These are phyloP conservation scores for Steromphala cineraria DNA, from an alignment of 2,888 invertebrate genomes.

Conservation along the genomic window DNA sequence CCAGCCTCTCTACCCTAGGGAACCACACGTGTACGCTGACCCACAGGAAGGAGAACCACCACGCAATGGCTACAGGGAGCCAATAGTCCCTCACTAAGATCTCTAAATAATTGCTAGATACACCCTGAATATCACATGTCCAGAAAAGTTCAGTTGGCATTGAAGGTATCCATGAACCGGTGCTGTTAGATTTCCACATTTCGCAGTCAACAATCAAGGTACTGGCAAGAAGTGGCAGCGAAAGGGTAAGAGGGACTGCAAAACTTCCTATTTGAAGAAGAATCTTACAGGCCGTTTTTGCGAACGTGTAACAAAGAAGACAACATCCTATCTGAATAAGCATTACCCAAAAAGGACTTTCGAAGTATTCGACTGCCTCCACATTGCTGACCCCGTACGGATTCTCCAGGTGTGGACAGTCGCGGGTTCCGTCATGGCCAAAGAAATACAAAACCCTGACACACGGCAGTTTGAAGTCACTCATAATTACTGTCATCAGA, in stretches of 20 bases:
- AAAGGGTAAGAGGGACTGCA: slow-evolving; percentile 95
- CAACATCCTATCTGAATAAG: slow-evolving; percentile 87
- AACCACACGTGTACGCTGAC: slow-evolving; percentile 66
- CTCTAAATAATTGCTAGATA: slow-evolving; percentile 47
- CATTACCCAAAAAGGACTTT: slow-evolving; percentile 58
- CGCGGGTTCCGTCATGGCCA: slow-evolving; percentile 42
- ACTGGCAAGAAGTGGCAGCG: slow-evolving; percentile 92
- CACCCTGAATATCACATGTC: slow-evolving; percentile 88
- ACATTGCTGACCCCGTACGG: slow-evolving; percentile 42
- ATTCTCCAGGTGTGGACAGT: slow-evolving; percentile 54
- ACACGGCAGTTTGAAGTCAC: slow-evolving; percentile 50
- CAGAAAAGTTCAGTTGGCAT: slow-evolving; percentile 93
- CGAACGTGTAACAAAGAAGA: slow-evolving; percentile 92
- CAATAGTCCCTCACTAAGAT: slow-evolving; percentile 53
- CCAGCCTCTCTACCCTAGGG: slow-evolving; percentile 63
- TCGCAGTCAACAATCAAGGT: slow-evolving; percentile 92
- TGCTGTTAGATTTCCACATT: slow-evolving; percentile 79
- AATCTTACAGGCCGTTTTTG: slow-evolving; percentile 97
- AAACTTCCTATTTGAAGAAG: slow-evolving; percentile 97
- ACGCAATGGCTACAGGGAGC: slow-evolving; percentile 55
- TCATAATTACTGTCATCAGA: slow-evolving; percentile 80
- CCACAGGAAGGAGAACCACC: slow-evolving; percentile 70
- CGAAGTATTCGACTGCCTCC: slow-evolving; percentile 38
- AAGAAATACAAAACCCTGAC: slow-evolving; percentile 54
- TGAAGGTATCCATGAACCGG: slow-evolving; percentile 78